Evolutionary conservation across 2,797 vertebrate species (phyloP), one percentile per base, ranked within the genome.

Genomic region (Centropyge bicolor): DNA sequence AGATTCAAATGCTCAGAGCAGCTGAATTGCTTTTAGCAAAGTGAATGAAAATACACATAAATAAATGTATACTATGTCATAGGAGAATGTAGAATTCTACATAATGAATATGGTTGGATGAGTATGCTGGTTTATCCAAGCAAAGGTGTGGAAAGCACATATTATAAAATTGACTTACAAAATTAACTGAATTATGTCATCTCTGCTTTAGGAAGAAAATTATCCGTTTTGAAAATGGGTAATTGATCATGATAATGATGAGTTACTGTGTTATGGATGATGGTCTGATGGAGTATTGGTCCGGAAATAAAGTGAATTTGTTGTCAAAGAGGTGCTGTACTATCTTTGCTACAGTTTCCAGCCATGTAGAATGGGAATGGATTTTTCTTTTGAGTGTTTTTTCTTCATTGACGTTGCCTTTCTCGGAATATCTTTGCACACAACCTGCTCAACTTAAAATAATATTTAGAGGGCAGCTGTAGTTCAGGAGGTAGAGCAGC

Each of bases 281-380:
- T 76, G 24, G 9, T 31, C 24, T 70, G n/a, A 51, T 76, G 12
- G 54, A 36, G 27, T 66, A 7, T 52, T 62, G 22, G 51, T n/a
- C 14, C 49, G 17, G 17, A 68, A 61, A 16, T 31, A 20, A 52
- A 36, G 3, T 45, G 14, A 20, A 4, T 24, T 43, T 43, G 13
- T 56, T 27, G n/a, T 17, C 7, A 36, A 63, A 69, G 12, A 55
- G 31, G 35, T 35, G 14, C 24, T 36, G 3, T 36, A 4, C n/a
- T 2, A 14, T 48, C 19, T 65, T 38, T 74, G 20, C 24, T 43
- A 11, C 17, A 31, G 9, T 51, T 36, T 24, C 4, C 35, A 51
- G 36, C 45, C 31, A 17, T 54, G 17, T 46, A 17, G 27, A 55
- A 22, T 19, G 16, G 24, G n/a, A n/a, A n/a, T n/a, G n/a, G 16